Base-by-base conservation (phyloP, 2,113 vertebrate species). In the Saccopteryx bilineata region DNA sequence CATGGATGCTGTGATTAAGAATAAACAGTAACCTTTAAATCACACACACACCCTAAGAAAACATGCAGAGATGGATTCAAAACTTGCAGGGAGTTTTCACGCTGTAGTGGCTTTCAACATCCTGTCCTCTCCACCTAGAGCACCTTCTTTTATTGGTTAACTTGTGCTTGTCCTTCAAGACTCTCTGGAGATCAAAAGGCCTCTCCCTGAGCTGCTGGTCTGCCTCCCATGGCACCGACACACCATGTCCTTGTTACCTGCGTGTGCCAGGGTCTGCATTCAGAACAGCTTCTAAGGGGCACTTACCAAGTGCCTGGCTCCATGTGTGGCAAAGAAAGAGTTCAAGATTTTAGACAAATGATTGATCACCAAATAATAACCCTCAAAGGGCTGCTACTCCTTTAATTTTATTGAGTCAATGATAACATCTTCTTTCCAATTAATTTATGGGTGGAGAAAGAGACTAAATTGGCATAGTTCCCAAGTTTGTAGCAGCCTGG, bases 231-330 rank as follows among this genome's bases (percentile, higher is more conserved):
- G 14, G 46, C 60, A 6, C n/a, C 56, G 0, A 14, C 19, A 93
- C 54, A 6, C 39, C 0, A 0, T 17, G 69, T 48, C 15, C 72
- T 61, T 1, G 0, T 61, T 17, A 56, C 28, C 52, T 2, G 2
- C 0, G 2, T 0, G 0, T 3, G 8, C 4, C 18, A 11, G 3
- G 1, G 0, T 39, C 26, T 63, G 5, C 68, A 23, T 0, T 0
- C 19, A 54, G 75, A 63, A 75, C 3, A 39, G 60, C 24, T 66
- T 84, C 90, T 5, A 12, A 15, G 23, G 56, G 33, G 7, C 6
- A 39, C 39, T 39, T 39, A 24, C 31, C 21, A 12, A 31, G 74
- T 11, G 9, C 28, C 63, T 0, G 0, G 10, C 54, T 86, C 71
- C 23, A 48, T 12, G 46, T 7, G 5, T 7, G 0, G 65, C 60